Evolutionary conservation across 2,113 vertebrate species (phyloP), one percentile per base, ranked within the genome.

Genomic region (Mastomys natalensis): DNA sequence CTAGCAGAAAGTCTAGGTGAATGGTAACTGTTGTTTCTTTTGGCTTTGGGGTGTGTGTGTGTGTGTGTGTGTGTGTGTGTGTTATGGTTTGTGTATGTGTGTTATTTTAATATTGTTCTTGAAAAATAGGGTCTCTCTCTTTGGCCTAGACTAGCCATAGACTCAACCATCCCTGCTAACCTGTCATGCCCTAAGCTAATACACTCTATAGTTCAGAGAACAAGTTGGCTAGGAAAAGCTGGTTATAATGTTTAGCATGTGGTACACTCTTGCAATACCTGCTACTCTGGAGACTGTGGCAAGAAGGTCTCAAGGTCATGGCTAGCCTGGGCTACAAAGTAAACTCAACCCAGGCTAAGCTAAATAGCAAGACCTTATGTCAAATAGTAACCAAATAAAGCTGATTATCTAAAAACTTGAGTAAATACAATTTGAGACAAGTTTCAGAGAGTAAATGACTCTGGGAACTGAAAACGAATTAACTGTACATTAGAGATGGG

Each of bases 181-280:
- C 40, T 24, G 53, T 31, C 19, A 34, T 74, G n/a, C 3, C 55
- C 17, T 34, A 74, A 12, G 10, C 11, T 53, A 82, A 82, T 22
- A 11, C 64, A 60, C 21, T 45, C 58, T 53, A 29, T 90, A 78
- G 60, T 72, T 95, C 51, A 62, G 51, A n/a, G 48, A 91, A 64
- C 68, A 96, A 89, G 80, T 7, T 40, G 55, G 29, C 78, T 84
- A 92, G 51, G 91, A 90, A 93, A 95, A 85, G 1, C 48, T 66
- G 48, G 87, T 34, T 64, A 22, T 62, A 62, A 84, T 85, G 29
- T 72, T 60, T 60, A 31, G 53, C 5, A 45, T 76, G 73, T 48
- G 31, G 29, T 48, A 37, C 55, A 62, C 4, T 4, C 40, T 76
- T 76, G 29, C 64, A 77, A 77, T 26, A 37, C 55, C 31, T 62